Evolutionary conservation across 1,140 invertebrate genomes (phyloP).

Genomic region (Drepana arcuata): DNA sequence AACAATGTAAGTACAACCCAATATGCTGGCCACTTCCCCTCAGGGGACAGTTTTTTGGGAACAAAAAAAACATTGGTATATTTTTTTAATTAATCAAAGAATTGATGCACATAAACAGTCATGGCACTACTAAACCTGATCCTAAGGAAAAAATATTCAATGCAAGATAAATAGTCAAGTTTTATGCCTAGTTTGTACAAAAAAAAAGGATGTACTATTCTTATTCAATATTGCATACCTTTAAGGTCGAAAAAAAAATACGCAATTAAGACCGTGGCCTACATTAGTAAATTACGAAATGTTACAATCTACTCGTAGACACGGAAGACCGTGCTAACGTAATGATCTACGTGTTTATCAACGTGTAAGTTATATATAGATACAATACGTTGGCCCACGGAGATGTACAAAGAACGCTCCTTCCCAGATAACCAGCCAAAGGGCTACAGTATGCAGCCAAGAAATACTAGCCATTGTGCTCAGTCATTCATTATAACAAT

Average conservation of each 20-base stretch:
- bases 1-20: too few relatives aligned
- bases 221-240: too few relatives aligned
- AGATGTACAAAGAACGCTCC: slow-evolving; percentile 43
- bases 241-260: too few relatives aligned
- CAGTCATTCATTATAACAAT: background rate
- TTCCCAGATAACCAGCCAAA: slow-evolving; percentile 19
- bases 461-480: too few relatives aligned
- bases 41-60: too few relatives aligned
- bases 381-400: slow-evolving; percentile 35
- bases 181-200: too few relatives aligned
- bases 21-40: too few relatives aligned
- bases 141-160: slow-evolving; percentile 1
- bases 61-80: too few relatives aligned
- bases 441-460: slow-evolving; percentile 14
- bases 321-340: slow-evolving; percentile 54
- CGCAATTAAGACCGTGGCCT: slow-evolving; percentile 67
- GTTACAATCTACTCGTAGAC: slow-evolving; percentile 50
- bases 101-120: too few relatives aligned
- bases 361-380: slow-evolving; percentile 62
- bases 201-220: too few relatives aligned
- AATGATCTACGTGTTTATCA: slow-evolving; percentile 44
- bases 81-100: too few relatives aligned
- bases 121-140: too few relatives aligned
- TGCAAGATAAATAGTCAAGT: slow-evolving; percentile 9
- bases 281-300: slow-evolving; percentile 67